phyloP scores from a whole-genome alignment of 2,113 vertebrate species.

The Callospermophilus lateralis region DNA sequence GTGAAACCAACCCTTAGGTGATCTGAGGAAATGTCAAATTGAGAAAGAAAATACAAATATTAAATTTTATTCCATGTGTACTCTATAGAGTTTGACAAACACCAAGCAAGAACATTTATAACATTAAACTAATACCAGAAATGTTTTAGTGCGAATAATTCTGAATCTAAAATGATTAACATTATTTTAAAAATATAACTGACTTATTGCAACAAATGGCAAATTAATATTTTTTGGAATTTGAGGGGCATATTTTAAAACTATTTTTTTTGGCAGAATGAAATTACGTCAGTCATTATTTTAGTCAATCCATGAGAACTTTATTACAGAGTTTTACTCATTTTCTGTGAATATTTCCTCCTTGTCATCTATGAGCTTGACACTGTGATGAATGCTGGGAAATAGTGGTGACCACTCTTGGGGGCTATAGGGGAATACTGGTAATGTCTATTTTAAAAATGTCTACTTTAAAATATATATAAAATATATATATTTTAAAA shows the following conservation, averaged over 20 bases:
- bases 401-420: background rate
- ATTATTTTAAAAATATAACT: background rate
- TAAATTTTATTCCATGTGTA: background rate
- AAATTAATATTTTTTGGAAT: constrained; percentile 45
- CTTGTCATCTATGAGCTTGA: background rate
- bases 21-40: background rate
- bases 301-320: background rate
- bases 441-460: background rate
- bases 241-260: constrained; percentile 13
- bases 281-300: background rate
- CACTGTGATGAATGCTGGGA: background rate
- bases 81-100: background rate
- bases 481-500: no score
- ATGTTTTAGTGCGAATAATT: background rate
- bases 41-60: background rate
- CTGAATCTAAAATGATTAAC: background rate
- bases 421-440: background rate
- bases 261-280: background rate
- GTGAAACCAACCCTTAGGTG: background rate
- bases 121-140: background rate
- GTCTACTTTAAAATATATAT: no score
- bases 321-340: background rate
- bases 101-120: background rate
- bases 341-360: constrained; percentile 37
- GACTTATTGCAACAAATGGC: background rate